Percentiles rank a stretch among this genome's conserved stretches.
Conservation (phyloP, 2,797 vertebrate species). For the Intellagama lesueurii region DNA sequence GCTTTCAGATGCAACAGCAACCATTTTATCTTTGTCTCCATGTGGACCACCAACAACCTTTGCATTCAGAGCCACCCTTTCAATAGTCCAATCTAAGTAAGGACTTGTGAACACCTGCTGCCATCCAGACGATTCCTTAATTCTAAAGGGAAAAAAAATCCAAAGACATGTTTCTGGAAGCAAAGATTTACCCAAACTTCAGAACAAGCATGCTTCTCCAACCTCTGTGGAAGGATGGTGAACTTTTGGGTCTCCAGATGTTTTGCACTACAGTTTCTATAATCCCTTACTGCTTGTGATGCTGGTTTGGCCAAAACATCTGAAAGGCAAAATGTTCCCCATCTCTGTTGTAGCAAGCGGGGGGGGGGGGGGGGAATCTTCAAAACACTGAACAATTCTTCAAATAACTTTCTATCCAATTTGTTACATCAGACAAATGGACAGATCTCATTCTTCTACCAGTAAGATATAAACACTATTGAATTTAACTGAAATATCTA, state of each 20-base stretch:
- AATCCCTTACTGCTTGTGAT: neutral
- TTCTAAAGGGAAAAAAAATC: conserved; percentile 77
- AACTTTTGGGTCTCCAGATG: neutral
- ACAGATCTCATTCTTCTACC: no score
- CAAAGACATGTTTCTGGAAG: neutral
- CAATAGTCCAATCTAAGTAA: conserved; percentile 93
- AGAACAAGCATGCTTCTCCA: neutral
- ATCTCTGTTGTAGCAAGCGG: neutral
- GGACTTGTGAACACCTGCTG: conserved; percentile 98
- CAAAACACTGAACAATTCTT: no score
- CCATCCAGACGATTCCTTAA: conserved; percentile 98
- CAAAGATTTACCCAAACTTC: neutral
- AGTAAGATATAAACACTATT: neutral
- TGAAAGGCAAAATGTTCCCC: neutral
- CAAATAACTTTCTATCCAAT: no score
- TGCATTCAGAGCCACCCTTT: conserved; percentile 94
- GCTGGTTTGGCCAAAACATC: neutral
- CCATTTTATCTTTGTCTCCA: conserved; percentile 99
- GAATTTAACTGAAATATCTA: neutral
- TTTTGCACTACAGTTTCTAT: neutral
- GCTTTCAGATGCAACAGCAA: conserved; percentile 92
- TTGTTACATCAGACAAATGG: no score
- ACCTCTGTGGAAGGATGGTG: neutral
- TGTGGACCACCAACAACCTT: conserved; percentile 97
- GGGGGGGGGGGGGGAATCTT: no score